These are phyloP conservation scores for Takifugu flavidus DNA, from an alignment of 2,113 vertebrate species.

Conservation along the genomic window DNA sequence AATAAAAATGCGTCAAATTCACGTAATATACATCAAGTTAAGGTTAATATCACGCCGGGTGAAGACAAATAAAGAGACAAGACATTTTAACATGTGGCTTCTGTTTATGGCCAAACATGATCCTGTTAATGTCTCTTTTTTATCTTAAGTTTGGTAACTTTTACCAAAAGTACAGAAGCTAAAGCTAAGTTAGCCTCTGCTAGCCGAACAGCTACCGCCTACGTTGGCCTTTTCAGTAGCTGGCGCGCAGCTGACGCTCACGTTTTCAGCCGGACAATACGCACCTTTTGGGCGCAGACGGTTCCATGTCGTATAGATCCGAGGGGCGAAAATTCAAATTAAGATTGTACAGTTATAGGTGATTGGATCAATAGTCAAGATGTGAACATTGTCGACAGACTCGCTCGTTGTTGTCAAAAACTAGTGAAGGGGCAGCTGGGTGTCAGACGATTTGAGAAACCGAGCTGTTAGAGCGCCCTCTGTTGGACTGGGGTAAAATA, in stretches of 20 bases:
- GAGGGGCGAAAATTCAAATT: neutral
- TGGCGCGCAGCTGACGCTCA: neutral
- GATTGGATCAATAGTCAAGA: slow-evolving; percentile 9
- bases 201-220: slow-evolving; percentile 18
- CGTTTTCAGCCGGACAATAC: slow-evolving; percentile 15
- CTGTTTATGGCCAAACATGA: neutral
- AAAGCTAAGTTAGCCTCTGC: slow-evolving; percentile 32
- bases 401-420: slow-evolving; percentile 60
- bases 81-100: fast-evolving
- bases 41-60: no score
- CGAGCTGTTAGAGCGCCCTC: slow-evolving; percentile 11
- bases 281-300: slow-evolving; percentile 68
- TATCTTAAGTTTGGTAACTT: neutral
- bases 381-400: slow-evolving; percentile 54
- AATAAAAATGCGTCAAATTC: neutral
- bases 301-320: slow-evolving; percentile 49
- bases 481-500: slow-evolving; percentile 17
- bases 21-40: neutral
- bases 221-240: slow-evolving; percentile 31
- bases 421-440: slow-evolving; percentile 52
- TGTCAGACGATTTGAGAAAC: neutral
- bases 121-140: neutral
- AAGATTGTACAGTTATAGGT: neutral
- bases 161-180: neutral
- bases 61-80: neutral